Evolutionary conservation across 37 sponge, comb jelly and placozoan species (phyloP).

Genomic region (Tethya wilhelma): DNA sequence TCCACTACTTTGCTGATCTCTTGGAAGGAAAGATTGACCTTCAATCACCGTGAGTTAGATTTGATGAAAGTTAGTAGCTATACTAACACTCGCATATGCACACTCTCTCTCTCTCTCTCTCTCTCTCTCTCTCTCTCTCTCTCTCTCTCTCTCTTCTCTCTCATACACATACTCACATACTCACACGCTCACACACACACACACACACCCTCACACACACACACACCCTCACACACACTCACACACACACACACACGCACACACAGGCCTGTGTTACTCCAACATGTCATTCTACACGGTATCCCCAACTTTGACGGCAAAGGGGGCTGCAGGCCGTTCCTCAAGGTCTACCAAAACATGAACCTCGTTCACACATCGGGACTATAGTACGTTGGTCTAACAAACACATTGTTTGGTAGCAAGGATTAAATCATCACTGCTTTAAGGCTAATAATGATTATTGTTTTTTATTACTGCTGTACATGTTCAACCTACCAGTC

Average conservation of each 20-base stretch:
- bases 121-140: conserved; percentile 11
- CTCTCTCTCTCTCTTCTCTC: conserved; percentile 2
- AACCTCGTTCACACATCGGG: conserved; percentile 86
- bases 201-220: too few relatives aligned
- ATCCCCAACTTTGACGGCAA: conserved; percentile 94
- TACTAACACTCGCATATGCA: too few relatives aligned
- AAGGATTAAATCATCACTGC: too few relatives aligned
- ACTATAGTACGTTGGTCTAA: conserved; percentile 56
- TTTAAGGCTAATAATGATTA: too few relatives aligned
- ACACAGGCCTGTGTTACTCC: conserved; percentile 65
- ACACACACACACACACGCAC: background rate
- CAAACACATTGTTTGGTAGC: too few relatives aligned
- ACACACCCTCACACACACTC: too few relatives aligned
- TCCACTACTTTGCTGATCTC: conserved; percentile 92
- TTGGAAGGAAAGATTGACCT: conserved; percentile 80
- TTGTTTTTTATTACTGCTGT: too few relatives aligned
- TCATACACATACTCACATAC: background rate
- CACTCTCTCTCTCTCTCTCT: too few relatives aligned
- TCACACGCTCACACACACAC: too few relatives aligned
- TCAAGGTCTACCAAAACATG: conserved; percentile 93
- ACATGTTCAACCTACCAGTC: too few relatives aligned
- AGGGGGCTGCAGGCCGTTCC: conserved; percentile 84
- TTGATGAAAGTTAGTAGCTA: too few relatives aligned
- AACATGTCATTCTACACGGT: conserved; percentile 89
- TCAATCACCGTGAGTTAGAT: conserved; percentile 65